Conservation (phyloP, 2,113 vertebrate species). For the Sylvietta virens region DNA sequence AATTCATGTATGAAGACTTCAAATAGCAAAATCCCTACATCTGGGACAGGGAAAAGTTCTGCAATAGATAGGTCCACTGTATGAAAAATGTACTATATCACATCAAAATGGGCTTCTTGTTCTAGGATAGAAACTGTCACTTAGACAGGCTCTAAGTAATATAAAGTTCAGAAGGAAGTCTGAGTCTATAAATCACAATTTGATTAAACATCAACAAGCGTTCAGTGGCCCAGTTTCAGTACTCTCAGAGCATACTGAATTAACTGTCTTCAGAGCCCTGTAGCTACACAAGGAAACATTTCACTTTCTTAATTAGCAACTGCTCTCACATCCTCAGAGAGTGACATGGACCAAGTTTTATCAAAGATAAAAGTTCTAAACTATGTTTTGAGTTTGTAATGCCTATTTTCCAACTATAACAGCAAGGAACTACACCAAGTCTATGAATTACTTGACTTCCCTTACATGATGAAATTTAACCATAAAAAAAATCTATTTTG, state of each 20-base stretch:
- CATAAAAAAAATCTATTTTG: neutral
- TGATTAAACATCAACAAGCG: neutral
- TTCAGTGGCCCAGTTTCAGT: neutral
- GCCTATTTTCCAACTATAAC: neutral
- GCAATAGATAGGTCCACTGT: neutral
- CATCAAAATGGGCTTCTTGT: neutral
- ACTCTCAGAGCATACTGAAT: neutral
- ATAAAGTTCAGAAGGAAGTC: neutral
- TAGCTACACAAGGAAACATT: neutral
- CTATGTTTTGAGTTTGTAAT: neutral
- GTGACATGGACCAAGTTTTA: neutral
- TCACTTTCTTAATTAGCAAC: neutral
- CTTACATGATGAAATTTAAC: neutral
- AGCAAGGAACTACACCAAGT: neutral
- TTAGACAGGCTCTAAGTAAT: neutral
- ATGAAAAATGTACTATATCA: neutral
- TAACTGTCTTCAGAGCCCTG: neutral
- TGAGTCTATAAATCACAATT: neutral
- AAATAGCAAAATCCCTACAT: neutral
- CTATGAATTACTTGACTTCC: neutral
- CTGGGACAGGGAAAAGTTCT: neutral
- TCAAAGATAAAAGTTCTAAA: neutral
- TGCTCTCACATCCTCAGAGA: neutral
- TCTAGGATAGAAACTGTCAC: neutral
- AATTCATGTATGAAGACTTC: neutral